These are phyloP conservation scores for Macrobrachium nipponense DNA, from an alignment of 1,140 invertebrate species.

Conservation along the genomic window DNA sequence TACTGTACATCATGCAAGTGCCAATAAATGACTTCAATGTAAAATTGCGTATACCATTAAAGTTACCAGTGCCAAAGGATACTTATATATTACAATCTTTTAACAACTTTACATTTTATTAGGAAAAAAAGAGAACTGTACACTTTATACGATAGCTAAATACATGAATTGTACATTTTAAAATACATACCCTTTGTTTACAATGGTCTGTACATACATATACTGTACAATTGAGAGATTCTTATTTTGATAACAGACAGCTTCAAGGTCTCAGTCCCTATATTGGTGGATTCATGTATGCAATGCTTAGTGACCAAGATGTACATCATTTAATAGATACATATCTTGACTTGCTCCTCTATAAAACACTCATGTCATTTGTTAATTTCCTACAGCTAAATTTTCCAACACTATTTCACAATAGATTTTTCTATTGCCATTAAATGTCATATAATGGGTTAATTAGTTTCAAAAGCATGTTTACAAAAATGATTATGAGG, in stretches of 20 bases:
- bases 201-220: conserved; percentile 61
- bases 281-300: conserved; percentile 1
- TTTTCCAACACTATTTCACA: too few relatives aligned
- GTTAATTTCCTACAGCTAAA: too few relatives aligned
- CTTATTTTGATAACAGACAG: conserved; percentile 55
- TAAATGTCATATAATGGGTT: too few relatives aligned
- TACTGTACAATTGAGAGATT: conserved; percentile 54
- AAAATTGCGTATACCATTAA: neutral
- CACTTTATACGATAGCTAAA: conserved; percentile 61
- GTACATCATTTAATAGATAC: too few relatives aligned
- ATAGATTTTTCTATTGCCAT: too few relatives aligned
- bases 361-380: too few relatives aligned
- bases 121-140: conserved; percentile 58
- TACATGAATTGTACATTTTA: conserved; percentile 62
- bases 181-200: conserved; percentile 62
- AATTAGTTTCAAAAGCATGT: too few relatives aligned
- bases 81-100: neutral
- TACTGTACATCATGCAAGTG: too few relatives aligned
- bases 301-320: too few relatives aligned
- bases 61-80: neutral
- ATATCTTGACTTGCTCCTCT: too few relatives aligned
- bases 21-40: too few relatives aligned
- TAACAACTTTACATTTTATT: conserved; percentile 56
- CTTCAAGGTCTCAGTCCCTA: conserved; percentile 41
- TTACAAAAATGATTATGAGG: too few relatives aligned